phyloP scores from a whole-genome alignment of 2,888 invertebrate species.

The Drosophila flavopinicola region DNA sequence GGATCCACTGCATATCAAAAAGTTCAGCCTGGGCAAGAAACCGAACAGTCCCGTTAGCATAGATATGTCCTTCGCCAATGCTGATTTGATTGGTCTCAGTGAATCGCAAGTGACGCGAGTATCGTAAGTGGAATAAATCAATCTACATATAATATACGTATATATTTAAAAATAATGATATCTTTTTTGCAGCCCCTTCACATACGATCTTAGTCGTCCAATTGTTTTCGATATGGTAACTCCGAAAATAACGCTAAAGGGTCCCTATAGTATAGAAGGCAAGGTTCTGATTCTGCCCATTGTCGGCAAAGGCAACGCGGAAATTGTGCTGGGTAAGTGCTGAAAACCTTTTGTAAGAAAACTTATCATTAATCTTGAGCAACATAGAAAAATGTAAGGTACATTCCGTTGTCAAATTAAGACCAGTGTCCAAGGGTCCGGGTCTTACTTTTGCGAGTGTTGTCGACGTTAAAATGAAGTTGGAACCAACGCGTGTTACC shows the following conservation, averaged over 20 bases:
- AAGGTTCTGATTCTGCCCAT: slow-evolving; percentile 79
- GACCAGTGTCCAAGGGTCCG: slow-evolving; percentile 53
- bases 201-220: slow-evolving; percentile 45
- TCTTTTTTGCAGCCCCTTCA: slow-evolving; percentile 72
- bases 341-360: background rate
- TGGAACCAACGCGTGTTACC: slow-evolving; percentile 60
- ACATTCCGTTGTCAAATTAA: slow-evolving; percentile 36
- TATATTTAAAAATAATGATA: no score
- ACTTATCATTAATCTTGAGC: background rate
- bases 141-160: background rate
- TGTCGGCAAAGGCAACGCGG: slow-evolving; percentile 69
- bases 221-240: slow-evolving; percentile 60
- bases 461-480: slow-evolving; percentile 42
- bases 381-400: slow-evolving; percentile 41
- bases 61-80: slow-evolving; percentile 76
- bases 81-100: slow-evolving; percentile 74
- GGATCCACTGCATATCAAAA: slow-evolving; percentile 81
- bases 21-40: slow-evolving; percentile 71
- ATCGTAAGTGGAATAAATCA: slow-evolving; percentile 56
- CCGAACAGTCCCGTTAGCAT: slow-evolving; percentile 81
- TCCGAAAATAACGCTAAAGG: slow-evolving; percentile 69
- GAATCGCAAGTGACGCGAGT: slow-evolving; percentile 44
- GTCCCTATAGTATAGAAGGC: slow-evolving; percentile 79
- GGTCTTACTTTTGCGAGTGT: slow-evolving; percentile 56
- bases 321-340: slow-evolving; percentile 71